Conservation (phyloP, 2,888 invertebrate species). For the Parnassius mnemosyne region DNA sequence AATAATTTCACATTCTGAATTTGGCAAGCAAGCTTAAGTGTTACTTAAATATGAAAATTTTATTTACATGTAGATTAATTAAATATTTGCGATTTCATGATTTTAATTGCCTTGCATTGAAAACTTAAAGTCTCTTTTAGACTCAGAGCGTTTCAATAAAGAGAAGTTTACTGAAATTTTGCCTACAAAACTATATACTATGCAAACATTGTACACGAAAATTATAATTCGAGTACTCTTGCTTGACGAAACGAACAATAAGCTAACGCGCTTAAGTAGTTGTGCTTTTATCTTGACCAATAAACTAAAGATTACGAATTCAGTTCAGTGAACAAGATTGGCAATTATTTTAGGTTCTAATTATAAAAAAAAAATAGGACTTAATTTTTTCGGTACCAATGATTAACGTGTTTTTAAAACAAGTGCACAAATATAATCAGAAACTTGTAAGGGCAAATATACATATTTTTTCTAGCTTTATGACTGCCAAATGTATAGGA, state of each 20-base stretch:
- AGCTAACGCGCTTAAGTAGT: constrained; percentile 2
- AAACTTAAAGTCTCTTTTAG: constrained; percentile 13
- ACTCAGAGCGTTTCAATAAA: constrained; percentile 9
- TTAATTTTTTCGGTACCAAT: too few relatives aligned
- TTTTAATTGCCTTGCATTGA: constrained; percentile 11
- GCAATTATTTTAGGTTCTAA: too few relatives aligned
- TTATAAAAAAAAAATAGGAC: too few relatives aligned
- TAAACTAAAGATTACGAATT: not conserved
- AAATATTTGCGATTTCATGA: not conserved
- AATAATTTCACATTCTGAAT: too few relatives aligned
- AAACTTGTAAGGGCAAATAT: too few relatives aligned
- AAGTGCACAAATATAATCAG: too few relatives aligned
- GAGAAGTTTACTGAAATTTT: constrained; percentile 13
- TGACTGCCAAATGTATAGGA: too few relatives aligned
- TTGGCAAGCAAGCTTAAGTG: too few relatives aligned
- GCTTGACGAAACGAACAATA: constrained; percentile 15
- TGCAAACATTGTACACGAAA: constrained; percentile 9
- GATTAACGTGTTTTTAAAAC: too few relatives aligned
- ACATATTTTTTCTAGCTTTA: too few relatives aligned
- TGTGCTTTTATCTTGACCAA: not conserved
- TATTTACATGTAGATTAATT: too few relatives aligned
- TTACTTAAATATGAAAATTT: too few relatives aligned
- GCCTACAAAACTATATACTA: constrained; percentile 15
- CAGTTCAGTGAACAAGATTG: not conserved
- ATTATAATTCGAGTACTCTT: not conserved